phyloP scores from a whole-genome alignment of 2,888 invertebrate species.

The Gibbula magus region DNA sequence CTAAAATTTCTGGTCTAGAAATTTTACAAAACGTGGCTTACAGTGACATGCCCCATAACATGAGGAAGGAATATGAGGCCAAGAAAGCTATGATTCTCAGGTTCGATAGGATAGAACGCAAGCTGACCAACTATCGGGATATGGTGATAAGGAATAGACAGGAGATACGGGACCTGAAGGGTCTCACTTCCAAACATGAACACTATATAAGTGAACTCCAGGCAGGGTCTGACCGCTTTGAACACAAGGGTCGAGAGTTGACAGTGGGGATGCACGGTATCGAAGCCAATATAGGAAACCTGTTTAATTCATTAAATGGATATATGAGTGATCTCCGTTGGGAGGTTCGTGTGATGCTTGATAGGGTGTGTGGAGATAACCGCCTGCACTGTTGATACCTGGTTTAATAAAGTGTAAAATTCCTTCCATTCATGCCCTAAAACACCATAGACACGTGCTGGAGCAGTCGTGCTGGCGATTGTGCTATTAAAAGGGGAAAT shows the following conservation, averaged over 20 bases:
- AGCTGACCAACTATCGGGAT: conserved; percentile 12
- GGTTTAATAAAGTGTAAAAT: background rate
- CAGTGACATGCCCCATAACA: background rate
- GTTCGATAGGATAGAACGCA: background rate
- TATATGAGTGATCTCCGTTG: conserved; percentile 10
- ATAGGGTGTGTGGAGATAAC: conserved; percentile 18
- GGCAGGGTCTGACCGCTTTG: conserved; percentile 4
- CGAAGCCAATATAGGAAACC: conserved; percentile 9
- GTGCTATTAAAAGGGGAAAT: too few species aligned
- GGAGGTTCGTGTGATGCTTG: conserved; percentile 20
- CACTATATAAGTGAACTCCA: conserved; percentile 17
- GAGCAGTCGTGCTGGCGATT: too few species aligned
- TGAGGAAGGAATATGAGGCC: background rate
- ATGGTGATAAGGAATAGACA: conserved; percentile 22
- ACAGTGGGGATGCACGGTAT: background rate
- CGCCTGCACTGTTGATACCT: conserved; percentile 6
- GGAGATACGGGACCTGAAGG: conserved; percentile 20
- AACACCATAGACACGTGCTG: too few species aligned
- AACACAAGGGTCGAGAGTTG: conserved; percentile 11
- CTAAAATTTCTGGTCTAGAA: background rate
- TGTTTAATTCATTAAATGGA: conserved; percentile 14
- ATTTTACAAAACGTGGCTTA: conserved; percentile 6
- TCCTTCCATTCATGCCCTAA: too few species aligned
- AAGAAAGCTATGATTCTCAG: background rate
- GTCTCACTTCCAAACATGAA: conserved; percentile 3